These are phyloP conservation scores for Neoascia interrupta DNA, from an alignment of 2,888 invertebrate genomes.

Conservation along the genomic window DNA sequence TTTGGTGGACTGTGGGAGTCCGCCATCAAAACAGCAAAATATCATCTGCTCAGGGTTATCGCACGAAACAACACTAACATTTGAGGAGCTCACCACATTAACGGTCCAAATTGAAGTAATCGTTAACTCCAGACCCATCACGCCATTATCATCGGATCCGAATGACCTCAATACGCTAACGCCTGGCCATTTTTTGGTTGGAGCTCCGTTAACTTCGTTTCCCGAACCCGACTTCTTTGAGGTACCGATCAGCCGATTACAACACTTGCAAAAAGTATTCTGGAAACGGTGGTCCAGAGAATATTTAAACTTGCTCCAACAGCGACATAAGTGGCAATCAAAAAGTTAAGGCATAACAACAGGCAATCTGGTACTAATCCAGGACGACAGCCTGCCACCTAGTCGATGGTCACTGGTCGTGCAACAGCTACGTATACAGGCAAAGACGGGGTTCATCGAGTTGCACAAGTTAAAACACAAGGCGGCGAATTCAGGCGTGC, in stretches of 20 bases:
- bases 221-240: neutral
- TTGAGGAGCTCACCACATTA: neutral
- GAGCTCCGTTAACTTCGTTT: neutral
- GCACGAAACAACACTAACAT: neutral
- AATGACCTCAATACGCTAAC: neutral
- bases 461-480: no score
- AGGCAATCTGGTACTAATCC: no score
- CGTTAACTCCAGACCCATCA: neutral
- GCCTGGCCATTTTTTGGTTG: neutral
- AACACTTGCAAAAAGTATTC: neutral
- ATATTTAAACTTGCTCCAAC: no score
- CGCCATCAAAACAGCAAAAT: neutral
- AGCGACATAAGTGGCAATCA: no score
- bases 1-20: neutral
- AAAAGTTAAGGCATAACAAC: no score
- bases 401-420: no score
- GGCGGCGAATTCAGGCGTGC: no score
- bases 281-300: no score
- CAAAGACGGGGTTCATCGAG: no score
- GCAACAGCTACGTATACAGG: no score
- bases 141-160: neutral
- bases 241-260: neutral
- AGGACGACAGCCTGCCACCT: no score
- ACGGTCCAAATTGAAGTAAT: neutral
- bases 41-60: neutral